A percentile compares a stretch with the other conserved stretches of the same genome.
Evolutionary conservation across 2,797 vertebrate genomes (phyloP).

Genomic region (Taeniopygia guttata): DNA sequence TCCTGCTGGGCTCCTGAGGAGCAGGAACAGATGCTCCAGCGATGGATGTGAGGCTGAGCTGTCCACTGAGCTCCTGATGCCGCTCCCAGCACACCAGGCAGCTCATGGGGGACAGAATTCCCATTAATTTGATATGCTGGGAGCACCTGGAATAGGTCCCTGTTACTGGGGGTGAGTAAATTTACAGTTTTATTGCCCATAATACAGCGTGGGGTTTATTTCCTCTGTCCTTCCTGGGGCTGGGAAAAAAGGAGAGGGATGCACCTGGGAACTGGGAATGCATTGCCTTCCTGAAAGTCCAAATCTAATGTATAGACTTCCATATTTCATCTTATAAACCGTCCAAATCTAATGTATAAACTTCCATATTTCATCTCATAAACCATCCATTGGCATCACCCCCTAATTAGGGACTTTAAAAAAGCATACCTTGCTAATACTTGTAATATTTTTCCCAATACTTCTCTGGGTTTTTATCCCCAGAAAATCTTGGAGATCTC

Average conservation of each 20-base stretch:
- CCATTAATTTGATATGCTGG: fast-evolving
- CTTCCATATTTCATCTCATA: neutral
- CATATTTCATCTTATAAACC: neutral
- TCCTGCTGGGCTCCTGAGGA: neutral
- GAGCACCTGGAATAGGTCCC: neutral
- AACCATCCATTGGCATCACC: neutral
- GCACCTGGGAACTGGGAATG: neutral
- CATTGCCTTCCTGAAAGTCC: neutral
- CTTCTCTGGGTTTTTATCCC: fast-evolving
- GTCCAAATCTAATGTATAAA: fast-evolving
- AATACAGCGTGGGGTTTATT: fast-evolving
- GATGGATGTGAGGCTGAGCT: fast-evolving
- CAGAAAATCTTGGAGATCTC: neutral
- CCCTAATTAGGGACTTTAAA: neutral
- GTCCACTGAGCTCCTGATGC: neutral
- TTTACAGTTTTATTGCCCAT: fast-evolving
- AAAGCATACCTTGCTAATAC: neutral
- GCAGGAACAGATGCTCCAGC: neutral
- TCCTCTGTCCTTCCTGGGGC: neutral
- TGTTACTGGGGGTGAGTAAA: neutral
- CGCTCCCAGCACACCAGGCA: neutral
- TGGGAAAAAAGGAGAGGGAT: neutral
- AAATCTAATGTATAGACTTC: fast-evolving
- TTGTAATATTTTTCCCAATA: neutral
- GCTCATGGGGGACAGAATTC: fast-evolving